Base-by-base conservation (phyloP, 2,888 invertebrate genomes). In the Orthosia gracilis region DNA sequence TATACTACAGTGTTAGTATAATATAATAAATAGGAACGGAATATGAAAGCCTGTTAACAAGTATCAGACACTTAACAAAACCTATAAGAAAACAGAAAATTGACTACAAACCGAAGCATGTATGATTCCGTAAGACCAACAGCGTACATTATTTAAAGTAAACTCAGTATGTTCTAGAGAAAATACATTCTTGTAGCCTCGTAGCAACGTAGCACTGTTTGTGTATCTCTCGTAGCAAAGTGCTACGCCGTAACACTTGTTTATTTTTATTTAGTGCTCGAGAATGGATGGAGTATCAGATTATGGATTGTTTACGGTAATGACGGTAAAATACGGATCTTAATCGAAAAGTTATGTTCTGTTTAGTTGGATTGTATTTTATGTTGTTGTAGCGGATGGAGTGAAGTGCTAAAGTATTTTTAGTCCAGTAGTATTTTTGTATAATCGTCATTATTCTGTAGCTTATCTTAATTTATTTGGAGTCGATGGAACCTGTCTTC, bases 221-320 rank as follows among this genome's bases (percentile, higher is more conserved):
- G 57, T 58, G 47, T 55, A n/a, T 61, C 52, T 83, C 69, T 70
- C 85, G 87, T 83, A 85, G 83, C 83, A 57, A 63, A 67, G 47
- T 64, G 57, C 76, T 85, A 76, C 77, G 67, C 58, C 72, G 67
- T 82, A 73, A 63, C 68, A 47, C 58, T 58, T 77, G 68, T 81
- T 65, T 80, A 70, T 82, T 82, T 85, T 85, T 82, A 76, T 76
- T 71, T 65, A 85, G 71, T 59, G 59, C 69, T 63, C 59, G 31
- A 78, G 64, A 85, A 77, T 62, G 52, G 79, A 61, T 68, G 78
- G 40, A 12, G 47, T 85, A 71, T 83, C 63, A 71, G 70, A 83
- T 85, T 78, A 83, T 70, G n/a, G 65, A 50, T 66, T 62, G 71
- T 78, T 82, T 83, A 83, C 70, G 68, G 52, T 83, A 83, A 78